Evolutionary conservation across 2,113 vertebrate species (phyloP), one percentile per base, ranked within the genome.

Genomic region (Oreochromis niloticus): DNA sequence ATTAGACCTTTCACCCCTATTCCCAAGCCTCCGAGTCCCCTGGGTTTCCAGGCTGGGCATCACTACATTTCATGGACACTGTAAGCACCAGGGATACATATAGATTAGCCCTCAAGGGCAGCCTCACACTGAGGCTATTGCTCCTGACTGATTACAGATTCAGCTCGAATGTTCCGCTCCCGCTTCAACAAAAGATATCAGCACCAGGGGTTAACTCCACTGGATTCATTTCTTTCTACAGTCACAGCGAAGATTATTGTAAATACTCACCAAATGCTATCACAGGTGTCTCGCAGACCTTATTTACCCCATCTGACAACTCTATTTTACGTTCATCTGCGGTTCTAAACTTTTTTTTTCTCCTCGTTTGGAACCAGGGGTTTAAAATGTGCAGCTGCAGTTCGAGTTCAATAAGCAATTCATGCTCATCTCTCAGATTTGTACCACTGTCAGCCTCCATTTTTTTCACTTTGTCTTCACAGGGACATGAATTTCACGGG

Each of bases 31-130:
- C 75, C 9, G 17, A 73, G 54, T 83, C 66, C 82, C 52, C 27
- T 16, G 12, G 86, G 89, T 55, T 80, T 83, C 71, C 80, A 78
- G 24, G 34, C 66, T 30, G 32, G 12, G 34, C 41, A 46, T 82
- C 8, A 2, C 59, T 73, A 86, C 78, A 63, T 89, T 88, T 86
- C 85, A 88, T 81, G 84, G 73, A 81, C 81, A 88, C 88, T 80
- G 82, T 79, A 34, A 91, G 82, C 78, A 88, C 80, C 16, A 41
- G 75, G 88, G 90, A 91, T 83, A 92, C 89, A 91, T 87, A 90
- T 89, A 91, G 92, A 93, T 91, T 91, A 91, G 50, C 89, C 84
- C 87, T 92, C 89, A 90, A 93, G 91, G 89, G 82, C 85, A 86
- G 83, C 90, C 68, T 88, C 88, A 36, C 85, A 85, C 73, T 50